Conservation (phyloP, 1,140 invertebrate species). For the Diploscapter pachys region DNA sequence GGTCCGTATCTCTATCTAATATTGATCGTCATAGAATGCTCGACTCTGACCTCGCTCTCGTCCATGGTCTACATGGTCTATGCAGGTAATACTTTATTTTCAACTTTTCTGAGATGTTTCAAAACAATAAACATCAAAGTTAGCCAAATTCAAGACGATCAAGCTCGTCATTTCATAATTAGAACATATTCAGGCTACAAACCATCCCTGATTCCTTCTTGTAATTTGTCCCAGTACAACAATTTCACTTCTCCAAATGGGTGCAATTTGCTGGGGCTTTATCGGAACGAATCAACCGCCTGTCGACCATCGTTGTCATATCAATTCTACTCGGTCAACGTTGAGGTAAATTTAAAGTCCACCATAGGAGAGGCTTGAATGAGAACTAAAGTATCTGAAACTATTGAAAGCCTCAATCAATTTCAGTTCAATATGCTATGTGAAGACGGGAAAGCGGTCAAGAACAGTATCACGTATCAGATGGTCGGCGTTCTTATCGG, state of each 20-base stretch:
- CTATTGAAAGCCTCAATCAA: background rate
- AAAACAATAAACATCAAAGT: background rate
- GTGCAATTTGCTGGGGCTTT: background rate
- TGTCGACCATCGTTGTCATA: background rate
- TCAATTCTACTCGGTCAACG: constrained; percentile 32
- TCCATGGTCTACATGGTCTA: constrained; percentile 34
- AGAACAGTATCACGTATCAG: constrained; percentile 37
- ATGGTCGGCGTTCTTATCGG: constrained; percentile 39
- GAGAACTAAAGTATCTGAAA: background rate
- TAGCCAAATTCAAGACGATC: background rate
- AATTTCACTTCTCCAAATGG: constrained; percentile 11
- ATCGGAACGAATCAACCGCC: background rate
- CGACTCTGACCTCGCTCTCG: constrained; percentile 17
- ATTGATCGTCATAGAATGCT: constrained; percentile 21
- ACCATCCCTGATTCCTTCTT: constrained; percentile 17
- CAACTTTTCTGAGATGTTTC: background rate
- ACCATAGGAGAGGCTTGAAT: background rate
- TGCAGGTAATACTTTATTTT: constrained; percentile 23
- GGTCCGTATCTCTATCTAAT: constrained; percentile 24
- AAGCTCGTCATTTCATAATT: background rate
- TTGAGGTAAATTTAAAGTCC: constrained; percentile 9
- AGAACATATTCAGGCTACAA: constrained; percentile 11
- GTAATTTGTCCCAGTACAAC: background rate
- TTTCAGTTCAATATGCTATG: constrained; percentile 36
- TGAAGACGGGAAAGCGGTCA: constrained; percentile 29